phyloP scores from a whole-genome alignment of 2,113 vertebrate genomes.

The Platichthys flesus region DNA sequence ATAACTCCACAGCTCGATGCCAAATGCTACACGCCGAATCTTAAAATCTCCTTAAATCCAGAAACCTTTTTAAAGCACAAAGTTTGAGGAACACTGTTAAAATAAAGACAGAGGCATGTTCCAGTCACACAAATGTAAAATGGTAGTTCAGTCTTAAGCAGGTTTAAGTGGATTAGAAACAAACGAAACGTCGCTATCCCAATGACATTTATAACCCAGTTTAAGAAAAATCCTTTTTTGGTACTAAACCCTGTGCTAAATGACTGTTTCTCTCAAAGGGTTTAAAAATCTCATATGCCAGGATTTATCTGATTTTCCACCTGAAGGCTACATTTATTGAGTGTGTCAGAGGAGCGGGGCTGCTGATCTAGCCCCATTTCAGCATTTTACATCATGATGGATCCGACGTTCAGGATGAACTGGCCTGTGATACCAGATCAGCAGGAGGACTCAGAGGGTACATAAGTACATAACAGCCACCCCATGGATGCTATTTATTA shows the following conservation, averaged over 20 bases:
- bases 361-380: conserved; percentile 40
- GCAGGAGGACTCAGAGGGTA: conserved; percentile 17
- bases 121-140: background rate
- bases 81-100: background rate
- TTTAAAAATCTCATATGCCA: conserved; percentile 10
- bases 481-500: conserved; percentile 46
- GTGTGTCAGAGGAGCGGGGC: conserved; percentile 33
- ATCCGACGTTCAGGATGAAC: conserved; percentile 37
- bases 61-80: background rate
- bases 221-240: background rate
- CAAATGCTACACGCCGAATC: background rate
- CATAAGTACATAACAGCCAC: conserved; percentile 34
- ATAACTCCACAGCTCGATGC: background rate
- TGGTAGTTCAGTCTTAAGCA: background rate
- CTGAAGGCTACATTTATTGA: conserved; percentile 24
- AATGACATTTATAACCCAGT: conserved; percentile 28
- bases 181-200: background rate
- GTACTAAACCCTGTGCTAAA: background rate
- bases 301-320: conserved; percentile 43
- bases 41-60: background rate
- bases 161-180: conserved; percentile 9
- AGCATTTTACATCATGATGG: conserved; percentile 46
- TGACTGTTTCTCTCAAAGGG: background rate
- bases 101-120: background rate
- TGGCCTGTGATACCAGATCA: conserved; percentile 26